phyloP scores from a whole-genome alignment of 2,113 vertebrate genomes.

The Carassius carassius region DNA sequence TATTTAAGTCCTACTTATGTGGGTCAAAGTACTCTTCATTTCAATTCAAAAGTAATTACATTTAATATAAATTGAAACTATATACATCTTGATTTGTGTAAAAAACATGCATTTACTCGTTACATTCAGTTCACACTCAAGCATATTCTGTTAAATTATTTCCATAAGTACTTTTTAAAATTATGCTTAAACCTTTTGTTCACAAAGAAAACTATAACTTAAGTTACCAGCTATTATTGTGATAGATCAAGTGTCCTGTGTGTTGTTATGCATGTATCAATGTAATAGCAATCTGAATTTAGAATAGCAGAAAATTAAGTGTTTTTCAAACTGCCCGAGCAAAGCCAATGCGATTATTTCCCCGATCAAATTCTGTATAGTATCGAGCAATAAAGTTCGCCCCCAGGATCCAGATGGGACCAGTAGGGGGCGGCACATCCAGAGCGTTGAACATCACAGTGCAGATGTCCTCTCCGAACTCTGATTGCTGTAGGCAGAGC shows the following conservation, averaged over 20 bases:
- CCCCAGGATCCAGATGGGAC: slow-evolving; percentile 92
- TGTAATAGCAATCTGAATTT: neutral
- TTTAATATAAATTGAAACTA: neutral
- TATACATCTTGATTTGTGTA: neutral
- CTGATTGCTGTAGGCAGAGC: slow-evolving; percentile 77
- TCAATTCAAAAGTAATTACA: neutral
- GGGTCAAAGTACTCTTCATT: neutral
- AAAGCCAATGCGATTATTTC: slow-evolving; percentile 91
- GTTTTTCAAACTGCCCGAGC: slow-evolving; percentile 82
- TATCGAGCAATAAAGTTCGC: slow-evolving; percentile 94
- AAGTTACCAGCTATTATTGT: neutral
- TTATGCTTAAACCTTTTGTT: neutral
- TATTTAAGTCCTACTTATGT: neutral
- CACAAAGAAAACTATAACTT: neutral
- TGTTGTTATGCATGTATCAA: neutral
- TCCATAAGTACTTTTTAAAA: neutral
- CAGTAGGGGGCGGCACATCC: slow-evolving; percentile 88
- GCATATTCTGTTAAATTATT: neutral
- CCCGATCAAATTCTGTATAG: slow-evolving; percentile 93
- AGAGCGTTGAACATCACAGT: slow-evolving; percentile 84
- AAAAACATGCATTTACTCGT: neutral
- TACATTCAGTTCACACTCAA: neutral
- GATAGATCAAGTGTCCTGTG: neutral
- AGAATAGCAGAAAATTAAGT: neutral
- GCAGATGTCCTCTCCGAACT: slow-evolving; percentile 82